phyloP scores from a whole-genome alignment of 2,888 invertebrate genomes.

The Steinernema carpocapsae region DNA sequence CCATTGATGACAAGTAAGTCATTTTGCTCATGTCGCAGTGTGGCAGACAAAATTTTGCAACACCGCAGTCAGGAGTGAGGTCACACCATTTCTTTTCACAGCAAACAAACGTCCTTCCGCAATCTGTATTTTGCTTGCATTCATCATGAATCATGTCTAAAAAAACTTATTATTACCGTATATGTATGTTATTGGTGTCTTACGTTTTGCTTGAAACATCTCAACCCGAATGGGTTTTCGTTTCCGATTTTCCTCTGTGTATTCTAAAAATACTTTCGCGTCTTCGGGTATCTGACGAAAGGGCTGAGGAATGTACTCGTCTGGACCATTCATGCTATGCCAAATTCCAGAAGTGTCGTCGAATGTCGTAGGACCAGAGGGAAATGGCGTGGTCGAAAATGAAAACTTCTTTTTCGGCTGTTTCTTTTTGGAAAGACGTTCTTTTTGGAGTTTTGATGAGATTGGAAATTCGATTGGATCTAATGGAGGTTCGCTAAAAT shows the following conservation, averaged over 20 bases:
- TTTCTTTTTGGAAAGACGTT: slow-evolving; percentile 10
- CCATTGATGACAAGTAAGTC: slow-evolving; percentile 45
- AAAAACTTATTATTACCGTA: background rate
- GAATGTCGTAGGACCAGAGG: slow-evolving; percentile 16
- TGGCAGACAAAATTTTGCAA: slow-evolving; percentile 47
- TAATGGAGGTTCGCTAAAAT: slow-evolving; percentile 16
- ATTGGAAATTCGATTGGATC: slow-evolving; percentile 53
- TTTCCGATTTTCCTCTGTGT: slow-evolving; percentile 49
- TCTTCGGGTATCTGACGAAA: slow-evolving; percentile 1
- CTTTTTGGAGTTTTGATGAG: slow-evolving; percentile 44
- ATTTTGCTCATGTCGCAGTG: slow-evolving; percentile 53
- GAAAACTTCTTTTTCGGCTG: background rate
- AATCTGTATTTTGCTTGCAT: slow-evolving; percentile 43
- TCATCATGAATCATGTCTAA: slow-evolving; percentile 49
- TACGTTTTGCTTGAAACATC: slow-evolving; percentile 48
- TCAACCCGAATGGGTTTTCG: slow-evolving; percentile 53
- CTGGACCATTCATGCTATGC: slow-evolving; percentile 35
- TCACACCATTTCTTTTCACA: slow-evolving; percentile 59
- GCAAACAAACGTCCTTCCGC: slow-evolving; percentile 50
- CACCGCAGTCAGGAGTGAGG: slow-evolving; percentile 49
- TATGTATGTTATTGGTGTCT: background rate
- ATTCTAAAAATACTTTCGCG: slow-evolving; percentile 48
- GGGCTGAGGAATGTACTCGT: slow-evolving; percentile 13
- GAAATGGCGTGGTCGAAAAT: background rate
- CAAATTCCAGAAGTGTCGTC: slow-evolving; percentile 19